Evolutionary conservation across 1,140 invertebrate species (phyloP).

Genomic region (Bradynema listronoti): DNA sequence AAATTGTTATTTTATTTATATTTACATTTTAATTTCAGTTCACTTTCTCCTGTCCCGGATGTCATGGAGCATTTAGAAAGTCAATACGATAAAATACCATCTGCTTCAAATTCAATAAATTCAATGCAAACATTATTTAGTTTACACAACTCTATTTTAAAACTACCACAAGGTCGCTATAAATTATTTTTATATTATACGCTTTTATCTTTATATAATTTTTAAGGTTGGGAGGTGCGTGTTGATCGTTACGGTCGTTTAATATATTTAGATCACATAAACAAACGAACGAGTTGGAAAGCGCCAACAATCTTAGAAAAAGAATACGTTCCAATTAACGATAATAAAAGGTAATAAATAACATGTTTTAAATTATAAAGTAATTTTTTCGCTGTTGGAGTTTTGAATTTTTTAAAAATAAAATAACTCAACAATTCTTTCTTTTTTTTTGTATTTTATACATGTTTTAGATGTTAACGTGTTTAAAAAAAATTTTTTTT

Average conservation of each 20-base stretch:
- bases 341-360: no score
- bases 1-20: no score
- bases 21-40: no score
- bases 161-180: slow-evolving; percentile 11
- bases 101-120: not conserved
- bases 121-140: not conserved
- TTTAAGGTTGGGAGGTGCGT: slow-evolving; percentile 74
- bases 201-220: slow-evolving; percentile 5
- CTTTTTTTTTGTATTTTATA: no score
- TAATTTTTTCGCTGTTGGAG: no score
- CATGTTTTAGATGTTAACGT: no score
- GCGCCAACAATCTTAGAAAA: slow-evolving; percentile 62
- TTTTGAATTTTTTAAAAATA: no score
- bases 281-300: slow-evolving; percentile 84
- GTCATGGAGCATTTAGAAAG: not conserved
- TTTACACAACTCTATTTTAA: slow-evolving; percentile 8
- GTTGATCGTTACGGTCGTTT: slow-evolving; percentile 83
- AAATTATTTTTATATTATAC: not conserved
- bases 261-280: slow-evolving; percentile 85
- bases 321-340: no score
- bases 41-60: not conserved
- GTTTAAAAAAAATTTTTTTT: no score
- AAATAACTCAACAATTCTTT: no score
- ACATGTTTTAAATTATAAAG: no score
- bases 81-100: not conserved